These are phyloP conservation scores for Sphecodes monilicornis DNA, from an alignment of 2,888 invertebrate genomes.

Conservation along the genomic window DNA sequence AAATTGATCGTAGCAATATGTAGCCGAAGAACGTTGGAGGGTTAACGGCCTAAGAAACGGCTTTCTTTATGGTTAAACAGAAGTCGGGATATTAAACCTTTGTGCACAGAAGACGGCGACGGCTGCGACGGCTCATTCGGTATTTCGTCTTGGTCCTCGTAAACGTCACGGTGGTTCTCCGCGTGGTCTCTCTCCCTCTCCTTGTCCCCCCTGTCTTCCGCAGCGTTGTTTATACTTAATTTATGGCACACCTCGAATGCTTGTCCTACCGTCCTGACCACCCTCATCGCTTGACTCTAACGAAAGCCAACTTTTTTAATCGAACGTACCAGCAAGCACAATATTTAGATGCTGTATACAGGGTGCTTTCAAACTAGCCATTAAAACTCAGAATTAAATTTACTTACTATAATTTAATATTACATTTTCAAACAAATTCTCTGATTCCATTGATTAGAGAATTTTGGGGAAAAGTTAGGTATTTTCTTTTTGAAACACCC, in stretches of 20 bases:
- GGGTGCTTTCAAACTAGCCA: neutral
- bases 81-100: slow-evolving; percentile 72
- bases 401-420: too few relatives aligned
- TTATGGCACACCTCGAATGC: slow-evolving; percentile 99
- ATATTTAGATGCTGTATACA: neutral
- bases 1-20: neutral
- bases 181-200: slow-evolving; percentile 74
- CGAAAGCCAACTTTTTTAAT: slow-evolving; percentile 52
- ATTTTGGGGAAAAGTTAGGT: neutral
- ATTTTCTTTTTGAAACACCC: neutral
- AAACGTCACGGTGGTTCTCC: slow-evolving; percentile 83
- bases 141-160: slow-evolving; percentile 85
- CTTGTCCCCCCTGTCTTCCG: slow-evolving; percentile 81
- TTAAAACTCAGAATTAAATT: neutral
- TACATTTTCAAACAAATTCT: neutral
- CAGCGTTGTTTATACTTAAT: slow-evolving; percentile 88
- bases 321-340: slow-evolving; percentile 33
- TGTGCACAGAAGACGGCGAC: slow-evolving; percentile 81
- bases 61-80: slow-evolving; percentile 22
- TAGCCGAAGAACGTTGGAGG: neutral
- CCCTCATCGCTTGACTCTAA: slow-evolving; percentile 99
- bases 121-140: slow-evolving; percentile 81
- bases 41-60: neutral
- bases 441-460: neutral
- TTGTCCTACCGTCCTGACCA: slow-evolving; percentile 99